phyloP scores from a whole-genome alignment of 2,797 vertebrate genomes.

The Eremophila alpestris region DNA sequence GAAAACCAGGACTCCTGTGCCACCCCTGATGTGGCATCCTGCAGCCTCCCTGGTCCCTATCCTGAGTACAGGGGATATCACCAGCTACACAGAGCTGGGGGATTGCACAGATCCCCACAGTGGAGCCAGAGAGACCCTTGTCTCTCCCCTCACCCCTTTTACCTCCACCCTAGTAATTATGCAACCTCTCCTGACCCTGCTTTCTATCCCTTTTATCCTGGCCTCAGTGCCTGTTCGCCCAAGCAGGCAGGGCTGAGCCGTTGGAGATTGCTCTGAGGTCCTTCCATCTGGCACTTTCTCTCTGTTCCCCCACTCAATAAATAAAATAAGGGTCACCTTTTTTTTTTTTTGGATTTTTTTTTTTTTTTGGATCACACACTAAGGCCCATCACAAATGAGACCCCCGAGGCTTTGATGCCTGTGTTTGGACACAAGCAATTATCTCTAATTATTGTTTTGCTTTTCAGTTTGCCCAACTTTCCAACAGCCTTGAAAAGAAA shows the following conservation, averaged over 20 bases:
- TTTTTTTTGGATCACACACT: slow-evolving; percentile 80
- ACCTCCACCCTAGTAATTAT: slow-evolving; percentile 76
- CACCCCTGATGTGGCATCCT: not conserved
- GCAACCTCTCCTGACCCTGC: slow-evolving; percentile 76
- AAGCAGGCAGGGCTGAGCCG: slow-evolving; percentile 74
- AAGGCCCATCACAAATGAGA: slow-evolving; percentile 79
- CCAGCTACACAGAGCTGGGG: not conserved
- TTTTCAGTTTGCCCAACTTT: slow-evolving; percentile 86
- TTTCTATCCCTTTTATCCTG: slow-evolving; percentile 76
- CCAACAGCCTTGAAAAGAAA: slow-evolving; percentile 76
- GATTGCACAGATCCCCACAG: not conserved
- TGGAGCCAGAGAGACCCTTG: slow-evolving; percentile 41
- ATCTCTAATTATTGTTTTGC: slow-evolving; percentile 93
- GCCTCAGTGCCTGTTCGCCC: slow-evolving; percentile 75
- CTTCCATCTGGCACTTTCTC: slow-evolving; percentile 89
- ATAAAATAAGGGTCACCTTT: slow-evolving; percentile 76
- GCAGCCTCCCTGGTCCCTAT: not conserved
- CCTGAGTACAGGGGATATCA: not conserved
- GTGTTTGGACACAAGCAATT: slow-evolving; percentile 95
- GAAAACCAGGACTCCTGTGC: not conserved
- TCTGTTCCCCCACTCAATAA: slow-evolving; percentile 80
- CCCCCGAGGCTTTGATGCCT: slow-evolving; percentile 87
- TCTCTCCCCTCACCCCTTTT: slow-evolving; percentile 55
- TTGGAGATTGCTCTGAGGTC: slow-evolving; percentile 76
- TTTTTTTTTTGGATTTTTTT: slow-evolving; percentile 52